These are phyloP conservation scores for Augiades crinisus DNA, from an alignment of 2,888 invertebrate genomes.

Conservation along the genomic window DNA sequence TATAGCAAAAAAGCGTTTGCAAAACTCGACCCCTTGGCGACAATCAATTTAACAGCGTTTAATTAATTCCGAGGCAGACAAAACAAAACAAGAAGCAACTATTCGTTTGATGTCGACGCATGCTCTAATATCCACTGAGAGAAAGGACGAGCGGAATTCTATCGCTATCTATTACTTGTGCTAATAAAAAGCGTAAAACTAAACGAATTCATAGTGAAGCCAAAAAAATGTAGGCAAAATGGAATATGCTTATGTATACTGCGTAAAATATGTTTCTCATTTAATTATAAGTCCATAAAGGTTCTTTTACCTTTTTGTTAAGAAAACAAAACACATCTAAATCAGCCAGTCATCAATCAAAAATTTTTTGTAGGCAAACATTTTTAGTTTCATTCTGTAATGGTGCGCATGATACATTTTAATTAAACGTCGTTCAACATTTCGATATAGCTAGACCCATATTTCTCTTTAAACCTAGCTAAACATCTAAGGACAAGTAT, in stretches of 20 bases:
- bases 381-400: not conserved
- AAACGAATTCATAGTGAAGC: not conserved
- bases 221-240: too few relatives aligned
- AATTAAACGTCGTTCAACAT: constrained; percentile 27
- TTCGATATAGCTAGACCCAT: constrained; percentile 38
- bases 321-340: too few relatives aligned
- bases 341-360: too few relatives aligned
- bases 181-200: not conserved
- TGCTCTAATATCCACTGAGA: not conserved
- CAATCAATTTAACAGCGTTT: not conserved
- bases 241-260: too few relatives aligned
- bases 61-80: not conserved
- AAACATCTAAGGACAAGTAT: constrained; percentile 63
- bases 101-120: not conserved
- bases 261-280: too few relatives aligned
- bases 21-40: not conserved
- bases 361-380: too few relatives aligned
- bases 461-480: constrained; percentile 54
- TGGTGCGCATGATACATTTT: constrained; percentile 7
- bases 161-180: not conserved
- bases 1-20: not conserved
- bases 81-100: not conserved
- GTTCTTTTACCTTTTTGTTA: too few relatives aligned
- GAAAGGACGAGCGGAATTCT: constrained; percentile 22
- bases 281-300: too few relatives aligned